A percentile compares a stretch with the other conserved stretches of the same genome.
Conservation (phyloP, 1,140 invertebrate species). For the Melanaphis sacchari region DNA sequence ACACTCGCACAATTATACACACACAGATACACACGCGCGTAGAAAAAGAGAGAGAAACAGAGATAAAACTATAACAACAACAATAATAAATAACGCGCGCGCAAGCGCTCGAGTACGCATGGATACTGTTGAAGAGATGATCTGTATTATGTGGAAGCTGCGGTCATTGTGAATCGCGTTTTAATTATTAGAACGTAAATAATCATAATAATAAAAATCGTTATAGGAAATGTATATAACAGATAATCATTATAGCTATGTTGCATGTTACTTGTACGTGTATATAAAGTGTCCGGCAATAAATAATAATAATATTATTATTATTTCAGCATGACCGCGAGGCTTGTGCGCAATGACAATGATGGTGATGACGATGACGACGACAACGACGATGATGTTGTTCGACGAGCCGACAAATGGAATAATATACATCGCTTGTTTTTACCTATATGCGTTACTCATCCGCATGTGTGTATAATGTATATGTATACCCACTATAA, state of each 20-base stretch:
- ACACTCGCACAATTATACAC: not conserved
- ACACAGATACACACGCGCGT: not conserved
- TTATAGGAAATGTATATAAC: constrained; percentile 22
- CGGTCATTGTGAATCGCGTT: constrained; percentile 47
- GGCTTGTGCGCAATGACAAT: not conserved
- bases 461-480: not conserved
- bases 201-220: constrained; percentile 26
- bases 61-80: constrained; percentile 25
- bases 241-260: not conserved
- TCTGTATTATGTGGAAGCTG: constrained; percentile 33
- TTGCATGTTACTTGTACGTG: not conserved
- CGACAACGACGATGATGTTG: not conserved
- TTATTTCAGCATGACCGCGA: constrained; percentile 8
- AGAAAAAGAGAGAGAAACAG: constrained; percentile 7
- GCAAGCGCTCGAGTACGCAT: not conserved
- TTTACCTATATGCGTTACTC: not conserved
- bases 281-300: constrained; percentile 29
- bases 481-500: not conserved
- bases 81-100: constrained; percentile 44
- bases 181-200: constrained; percentile 44
- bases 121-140: constrained; percentile 19
- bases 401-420: constrained; percentile 45
- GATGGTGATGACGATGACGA: not conserved
- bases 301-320: constrained; percentile 21
- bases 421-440: not conserved